Percentiles rank a stretch among this genome's conserved stretches.
These are phyloP conservation scores for Rhopalosiphum maidis DNA, from an alignment of 1,140 invertebrate species.

Conservation along the genomic window DNA sequence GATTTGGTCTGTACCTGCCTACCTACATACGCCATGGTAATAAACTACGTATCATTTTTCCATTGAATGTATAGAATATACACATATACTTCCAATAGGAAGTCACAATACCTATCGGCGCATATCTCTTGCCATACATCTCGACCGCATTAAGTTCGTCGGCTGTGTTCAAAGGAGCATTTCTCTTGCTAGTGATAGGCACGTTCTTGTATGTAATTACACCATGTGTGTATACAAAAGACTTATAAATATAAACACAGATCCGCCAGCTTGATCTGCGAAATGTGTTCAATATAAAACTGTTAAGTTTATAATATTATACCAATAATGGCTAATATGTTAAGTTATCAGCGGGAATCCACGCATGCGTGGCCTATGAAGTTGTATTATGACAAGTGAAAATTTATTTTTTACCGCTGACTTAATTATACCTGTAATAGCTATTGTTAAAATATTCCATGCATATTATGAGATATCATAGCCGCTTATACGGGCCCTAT, in stretches of 20 bases:
- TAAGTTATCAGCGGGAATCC: conserved; percentile 17
- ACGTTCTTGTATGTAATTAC: neutral
- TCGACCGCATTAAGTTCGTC: neutral
- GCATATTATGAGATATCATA: neutral
- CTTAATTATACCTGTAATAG: conserved; percentile 28
- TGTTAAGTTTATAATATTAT: neutral
- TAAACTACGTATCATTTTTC: conserved; percentile 10
- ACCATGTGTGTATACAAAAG: neutral
- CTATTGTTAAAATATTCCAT: conserved; percentile 51
- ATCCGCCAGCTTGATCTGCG: neutral
- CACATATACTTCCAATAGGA: neutral
- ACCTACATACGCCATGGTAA: neutral
- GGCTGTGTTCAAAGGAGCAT: neutral
- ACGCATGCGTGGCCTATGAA: neutral
- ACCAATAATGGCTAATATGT: neutral
- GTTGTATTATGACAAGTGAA: neutral
- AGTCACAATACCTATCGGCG: conserved; percentile 11
- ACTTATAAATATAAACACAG: neutral
- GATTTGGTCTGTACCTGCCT: neutral
- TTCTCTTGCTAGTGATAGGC: neutral
- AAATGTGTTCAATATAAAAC: neutral
- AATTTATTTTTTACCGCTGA: conserved; percentile 23
- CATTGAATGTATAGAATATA: neutral
- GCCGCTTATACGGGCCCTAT: neutral
- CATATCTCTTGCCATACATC: conserved; percentile 4